Base-by-base conservation (phyloP, 2,113 vertebrate genomes). In the Platichthys flesus region DNA sequence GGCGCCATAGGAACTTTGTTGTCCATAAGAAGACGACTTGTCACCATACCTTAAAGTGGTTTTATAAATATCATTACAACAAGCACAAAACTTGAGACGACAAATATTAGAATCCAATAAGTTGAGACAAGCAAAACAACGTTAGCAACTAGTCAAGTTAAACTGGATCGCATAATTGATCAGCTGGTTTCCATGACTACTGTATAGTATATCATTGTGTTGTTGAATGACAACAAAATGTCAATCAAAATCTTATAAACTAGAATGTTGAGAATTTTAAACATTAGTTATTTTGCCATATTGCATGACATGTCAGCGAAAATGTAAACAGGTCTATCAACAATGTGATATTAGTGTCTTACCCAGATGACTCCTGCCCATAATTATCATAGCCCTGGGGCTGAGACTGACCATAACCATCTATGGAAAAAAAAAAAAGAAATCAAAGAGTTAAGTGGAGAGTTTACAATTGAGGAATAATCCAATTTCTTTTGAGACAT, bases 281-380 rank as follows among this genome's bases (percentile, higher is more conserved):
- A 59, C 14, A 28, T 5, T 8, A 58, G 2, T 31, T 10, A 16
- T 5, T 18, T 18, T 31, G 15, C 26, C 16, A 31, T 9, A 31
- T 4, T 31, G 4, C 28, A 26, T 2, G 3, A 10, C 40, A 42
- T 12, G 35, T 28, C 5, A 18, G 6, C 16, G 21, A 58, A 49
- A 54, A 18, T 37, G 13, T 8, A 20, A 16, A 51, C n/a, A 54
- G 18, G 4, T 67, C 40, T 2, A 10, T 42, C 3, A 58, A 40
- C 3, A 70, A 45, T 28, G 6, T 8, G 15, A 65, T 9, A 45
- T 16, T 23, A 42, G 2, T 5, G 4, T 9, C 90, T 93, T 88
- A 96, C 95, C 93, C 87, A 57, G 90, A 35, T 3, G 94, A 69
- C 0, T 94, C 94, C 83, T 88, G 93, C 20, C 87, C 92, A 54